phyloP scores from a whole-genome alignment of 2,113 vertebrate species.

The Entelurus aequoreus region DNA sequence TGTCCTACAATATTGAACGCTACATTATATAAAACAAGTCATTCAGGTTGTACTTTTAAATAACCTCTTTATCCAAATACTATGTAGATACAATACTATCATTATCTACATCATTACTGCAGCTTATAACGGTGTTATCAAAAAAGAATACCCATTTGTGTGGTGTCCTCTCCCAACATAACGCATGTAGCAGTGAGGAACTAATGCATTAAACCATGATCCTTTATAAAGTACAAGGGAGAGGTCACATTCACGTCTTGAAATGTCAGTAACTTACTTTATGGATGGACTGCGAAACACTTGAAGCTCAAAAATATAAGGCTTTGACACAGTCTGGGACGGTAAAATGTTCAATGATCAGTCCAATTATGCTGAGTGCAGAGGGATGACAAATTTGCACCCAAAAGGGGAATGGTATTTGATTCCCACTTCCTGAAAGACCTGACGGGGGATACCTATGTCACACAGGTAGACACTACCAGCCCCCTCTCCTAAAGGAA shows the following conservation, averaged over 20 bases:
- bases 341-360: constrained; percentile 19
- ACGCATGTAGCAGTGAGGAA: constrained; percentile 8
- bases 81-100: constrained; percentile 17
- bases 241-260: constrained; percentile 6
- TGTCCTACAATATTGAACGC: constrained; percentile 20
- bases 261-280: constrained; percentile 20
- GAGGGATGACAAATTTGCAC: constrained; percentile 95
- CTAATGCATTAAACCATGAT: constrained; percentile 16
- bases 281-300: constrained; percentile 24
- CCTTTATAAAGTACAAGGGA: constrained; percentile 12
- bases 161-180: too few relatives aligned
- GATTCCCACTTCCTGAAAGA: constrained; percentile 95
- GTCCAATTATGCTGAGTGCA: constrained; percentile 81
- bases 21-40: neutral
- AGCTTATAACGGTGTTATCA: constrained; percentile 7
- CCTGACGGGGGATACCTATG: constrained; percentile 90
- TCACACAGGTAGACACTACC: constrained; percentile 93
- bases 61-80: neutral
- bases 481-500: constrained; percentile 83
- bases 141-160: neutral
- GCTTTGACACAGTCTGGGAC: constrained; percentile 30
- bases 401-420: constrained; percentile 95
- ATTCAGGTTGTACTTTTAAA: constrained; percentile 6
- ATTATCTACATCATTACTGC: constrained; percentile 7
- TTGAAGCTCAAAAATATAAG: constrained; percentile 34